Evolutionary conservation across 1,140 invertebrate genomes (phyloP), one percentile per base, ranked within the genome.

Genomic region (Dendroctonus ponderosae): DNA sequence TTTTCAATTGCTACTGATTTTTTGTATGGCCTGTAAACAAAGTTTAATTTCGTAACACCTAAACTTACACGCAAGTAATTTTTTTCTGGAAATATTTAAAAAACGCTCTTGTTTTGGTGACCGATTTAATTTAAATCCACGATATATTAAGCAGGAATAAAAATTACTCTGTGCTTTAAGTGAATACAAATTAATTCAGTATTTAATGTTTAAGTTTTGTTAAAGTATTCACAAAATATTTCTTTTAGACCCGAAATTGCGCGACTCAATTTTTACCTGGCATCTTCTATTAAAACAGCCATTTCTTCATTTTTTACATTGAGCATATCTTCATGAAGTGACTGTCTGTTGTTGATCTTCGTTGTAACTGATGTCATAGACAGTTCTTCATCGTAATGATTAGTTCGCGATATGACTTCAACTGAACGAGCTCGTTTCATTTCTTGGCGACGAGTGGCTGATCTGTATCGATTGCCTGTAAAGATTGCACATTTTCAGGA

Each of bases 351-450:
- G 40, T 62, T 63, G 12, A 68, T 76, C 72, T 14, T 58, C 44
- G 67, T 53, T 44, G 61, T 14, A 26, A 63, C 51, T 11, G 66
- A 61, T 38, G 60, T 57, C 60, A 59, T 63, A 3, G 59, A 12
- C 6, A 53, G 14, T 51, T 68, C 66, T 5, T 68, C 49, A 60
- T 68, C 54, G 63, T 56, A 26, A 38, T 54, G 43, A 76, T 72
- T 14, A 69, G 69, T 7, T 44, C 86, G 82, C 64, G 89, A 84
- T 14, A 93, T 81, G 0, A 89, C 87, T 77, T 94, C 92, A 7
- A 94, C 91, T 46, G 91, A 93, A 3, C 91, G 84, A 0, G 92
- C 91, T n/a, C 91, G 82, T 75, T 93, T 92, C 79, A 93, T 86
- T 15, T 90, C 87, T 67, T 85, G 83, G 4, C 83, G 82, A 79